Evolutionary conservation across 2,113 vertebrate species (phyloP).

Genomic region (Ibidorhyncha struthersii): DNA sequence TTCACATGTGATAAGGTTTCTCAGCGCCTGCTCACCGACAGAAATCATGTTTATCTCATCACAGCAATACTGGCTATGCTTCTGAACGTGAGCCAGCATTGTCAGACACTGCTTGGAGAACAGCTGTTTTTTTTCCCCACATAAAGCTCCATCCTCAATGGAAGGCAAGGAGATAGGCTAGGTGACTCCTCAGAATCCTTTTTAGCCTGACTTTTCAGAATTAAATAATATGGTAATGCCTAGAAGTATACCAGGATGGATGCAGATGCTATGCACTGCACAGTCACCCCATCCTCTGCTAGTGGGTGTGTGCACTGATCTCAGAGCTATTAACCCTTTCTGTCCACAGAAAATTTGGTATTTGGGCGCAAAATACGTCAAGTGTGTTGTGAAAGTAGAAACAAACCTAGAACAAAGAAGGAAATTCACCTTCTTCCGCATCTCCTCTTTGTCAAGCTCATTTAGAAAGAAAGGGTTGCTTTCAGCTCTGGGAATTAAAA

Average conservation of each 20-base stretch:
- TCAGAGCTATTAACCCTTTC: not conserved
- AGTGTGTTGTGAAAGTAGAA: not conserved
- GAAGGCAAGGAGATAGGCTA: not conserved
- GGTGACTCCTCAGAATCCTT: not conserved
- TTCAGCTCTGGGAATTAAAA: not conserved
- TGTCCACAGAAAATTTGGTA: rapidly evolving
- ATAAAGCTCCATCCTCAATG: not conserved
- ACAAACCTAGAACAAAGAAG: not conserved
- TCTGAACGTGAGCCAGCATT: not conserved
- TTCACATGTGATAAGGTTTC: not conserved
- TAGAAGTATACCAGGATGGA: not conserved
- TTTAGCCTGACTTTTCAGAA: not conserved
- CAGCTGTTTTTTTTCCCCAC: not conserved
- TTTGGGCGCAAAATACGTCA: not conserved
- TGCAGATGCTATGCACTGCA: not conserved
- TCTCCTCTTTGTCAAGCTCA: not conserved
- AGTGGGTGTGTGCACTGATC: not conserved
- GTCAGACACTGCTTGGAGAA: not conserved
- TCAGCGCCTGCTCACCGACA: not conserved
- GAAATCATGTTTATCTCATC: not conserved
- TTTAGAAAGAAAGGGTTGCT: not conserved
- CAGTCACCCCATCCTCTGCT: not conserved
- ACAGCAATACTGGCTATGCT: not conserved
- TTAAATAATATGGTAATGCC: not conserved
- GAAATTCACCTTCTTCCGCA: not conserved